Evolutionary conservation across 1,140 invertebrate species (phyloP), one percentile per base, ranked within the genome.

Genomic region (Myzus persicae): DNA sequence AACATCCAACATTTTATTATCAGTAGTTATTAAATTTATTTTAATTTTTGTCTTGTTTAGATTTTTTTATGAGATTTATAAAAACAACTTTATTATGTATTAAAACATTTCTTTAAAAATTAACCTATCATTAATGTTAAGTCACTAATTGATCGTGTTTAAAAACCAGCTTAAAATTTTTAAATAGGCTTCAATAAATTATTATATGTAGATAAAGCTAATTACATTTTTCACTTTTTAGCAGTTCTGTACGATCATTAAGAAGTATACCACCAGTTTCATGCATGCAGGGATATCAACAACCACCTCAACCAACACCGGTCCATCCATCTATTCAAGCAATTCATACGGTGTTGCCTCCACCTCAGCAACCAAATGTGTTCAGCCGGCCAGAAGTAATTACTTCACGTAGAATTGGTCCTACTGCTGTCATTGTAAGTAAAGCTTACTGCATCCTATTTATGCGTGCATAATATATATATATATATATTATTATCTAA

Each of bases 351-450:
- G 94, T 94, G 38, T 89, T 94, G 44, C 94, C 94, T 40, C 93
- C 94, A 42, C 94, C 94, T 91, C 94, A 94, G 67, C 94, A 94
- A 87, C 96, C 96, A 26, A 95, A 95, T 40, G 96, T 96, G 54
- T 96, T 95, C 91, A 96, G 95, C 94, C 95, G 95, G 93, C 96
- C 96, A 59, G 96, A 96, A 94, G 95, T 95, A 20, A 94, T 95
- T 84, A 94, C 94, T 59, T 95, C 95, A 85, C 94, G 59, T 89
- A 90, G 87, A 38, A 90, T 90, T 84, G 85, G 67, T 38, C 93
- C 54, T 76, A 93, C 93, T 88, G 51, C 91, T 36, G 54, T 93
- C 51, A 89, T 87, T 94, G 91, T 93, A 59, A 93, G 91, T 93
- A 36, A 40, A 67, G 38, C 0, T 44, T 44, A n/a, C 1, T 76